Evolutionary conservation across 1,140 invertebrate species (phyloP).

Genomic region (Ylistrum balloti): DNA sequence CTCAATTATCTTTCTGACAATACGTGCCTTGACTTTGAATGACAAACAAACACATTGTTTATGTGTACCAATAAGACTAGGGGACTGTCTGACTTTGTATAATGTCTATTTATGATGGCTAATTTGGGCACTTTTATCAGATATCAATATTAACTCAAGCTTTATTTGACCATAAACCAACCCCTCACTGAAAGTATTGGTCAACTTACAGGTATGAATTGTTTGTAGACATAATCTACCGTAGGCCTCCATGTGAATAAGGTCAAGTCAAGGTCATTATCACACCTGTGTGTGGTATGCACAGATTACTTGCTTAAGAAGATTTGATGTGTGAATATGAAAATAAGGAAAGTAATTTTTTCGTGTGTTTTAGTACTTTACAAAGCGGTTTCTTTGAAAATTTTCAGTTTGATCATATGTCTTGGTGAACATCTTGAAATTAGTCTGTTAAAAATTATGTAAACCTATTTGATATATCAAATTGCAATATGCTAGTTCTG

Average conservation of each 20-base stretch:
- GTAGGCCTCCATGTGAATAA: not conserved
- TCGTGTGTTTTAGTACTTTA: no score
- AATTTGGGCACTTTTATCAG: not conserved
- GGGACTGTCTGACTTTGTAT: not conserved
- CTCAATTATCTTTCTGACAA: not conserved
- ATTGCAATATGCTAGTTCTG: no score
- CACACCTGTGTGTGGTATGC: not conserved
- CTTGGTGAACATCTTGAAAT: no score
- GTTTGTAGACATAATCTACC: not conserved
- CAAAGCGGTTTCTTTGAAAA: no score
- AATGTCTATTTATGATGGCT: not conserved
- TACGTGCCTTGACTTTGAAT: not conserved
- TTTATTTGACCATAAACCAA: constrained; percentile 29
- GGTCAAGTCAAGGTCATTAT: not conserved
- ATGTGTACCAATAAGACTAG: not conserved
- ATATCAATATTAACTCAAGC: constrained; percentile 5
- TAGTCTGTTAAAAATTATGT: no score
- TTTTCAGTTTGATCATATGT: no score
- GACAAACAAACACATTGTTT: not conserved
- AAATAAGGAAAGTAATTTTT: not conserved
- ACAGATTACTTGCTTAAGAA: not conserved
- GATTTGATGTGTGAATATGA: not conserved
- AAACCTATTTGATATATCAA: no score
- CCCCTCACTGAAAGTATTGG: not conserved
- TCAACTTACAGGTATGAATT: not conserved